Conservation (phyloP, 2,113 vertebrate species). For the Hystrix brachyura region DNA sequence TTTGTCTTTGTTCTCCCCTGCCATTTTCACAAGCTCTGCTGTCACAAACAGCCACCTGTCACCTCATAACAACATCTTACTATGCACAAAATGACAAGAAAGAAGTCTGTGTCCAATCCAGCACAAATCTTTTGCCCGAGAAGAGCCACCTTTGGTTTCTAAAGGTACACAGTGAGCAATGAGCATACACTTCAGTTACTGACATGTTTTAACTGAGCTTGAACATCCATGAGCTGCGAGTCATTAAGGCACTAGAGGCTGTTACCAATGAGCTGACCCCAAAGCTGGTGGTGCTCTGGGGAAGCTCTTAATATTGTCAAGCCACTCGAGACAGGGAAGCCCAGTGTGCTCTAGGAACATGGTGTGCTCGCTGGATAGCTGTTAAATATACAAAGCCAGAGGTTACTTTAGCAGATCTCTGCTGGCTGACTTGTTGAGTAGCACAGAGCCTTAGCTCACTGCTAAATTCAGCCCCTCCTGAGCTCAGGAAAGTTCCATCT, state of each 20-base stretch:
- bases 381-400: constrained; percentile 15
- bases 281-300: neutral
- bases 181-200: neutral
- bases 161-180: neutral
- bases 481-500: constrained; percentile 71
- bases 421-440: constrained; percentile 68
- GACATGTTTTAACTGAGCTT: neutral
- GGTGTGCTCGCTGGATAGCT: constrained; percentile 40
- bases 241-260: neutral
- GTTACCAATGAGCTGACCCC: neutral
- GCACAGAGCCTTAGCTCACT: constrained; percentile 82
- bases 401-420: constrained; percentile 19
- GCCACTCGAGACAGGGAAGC: neutral
- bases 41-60: neutral
- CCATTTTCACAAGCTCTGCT: neutral
- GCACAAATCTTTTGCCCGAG: neutral
- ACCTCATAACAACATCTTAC: neutral
- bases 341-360: constrained; percentile 51
- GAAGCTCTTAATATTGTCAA: neutral
- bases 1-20: neutral
- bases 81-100: neutral
- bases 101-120: neutral
- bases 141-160: neutral
- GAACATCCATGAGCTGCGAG: neutral
- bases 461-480: constrained; percentile 80